These are phyloP conservation scores for Phylloscopus collybita DNA, from an alignment of 2,797 vertebrate species.

Conservation along the genomic window DNA sequence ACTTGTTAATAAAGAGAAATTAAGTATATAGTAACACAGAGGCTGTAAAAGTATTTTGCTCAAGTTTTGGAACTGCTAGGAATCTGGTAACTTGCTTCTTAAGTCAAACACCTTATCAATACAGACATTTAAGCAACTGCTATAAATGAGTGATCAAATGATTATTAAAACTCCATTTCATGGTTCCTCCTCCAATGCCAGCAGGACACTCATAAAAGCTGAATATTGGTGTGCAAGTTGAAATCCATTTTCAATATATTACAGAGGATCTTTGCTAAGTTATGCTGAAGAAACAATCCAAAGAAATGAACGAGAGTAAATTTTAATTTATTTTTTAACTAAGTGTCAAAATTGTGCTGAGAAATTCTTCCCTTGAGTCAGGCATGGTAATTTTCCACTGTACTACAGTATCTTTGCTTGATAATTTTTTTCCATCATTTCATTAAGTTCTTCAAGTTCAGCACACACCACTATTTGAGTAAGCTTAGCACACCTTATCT, in stretches of 20 bases:
- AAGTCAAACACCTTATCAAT: conserved; percentile 74
- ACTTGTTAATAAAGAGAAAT: conserved; percentile 11
- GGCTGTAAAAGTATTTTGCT: conserved; percentile 62
- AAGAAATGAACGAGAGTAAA: background rate
- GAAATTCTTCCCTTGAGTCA: conserved; percentile 43
- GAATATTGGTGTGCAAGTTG: background rate
- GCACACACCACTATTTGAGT: background rate
- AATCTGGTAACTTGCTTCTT: conserved; percentile 72
- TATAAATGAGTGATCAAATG: conserved; percentile 90
- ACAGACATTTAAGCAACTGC: conserved; percentile 81
- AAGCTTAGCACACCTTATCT: background rate
- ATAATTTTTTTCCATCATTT: background rate
- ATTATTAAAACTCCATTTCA: conserved; percentile 75
- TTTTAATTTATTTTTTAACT: conserved; percentile 42
- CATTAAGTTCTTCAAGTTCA: conserved; percentile 9
- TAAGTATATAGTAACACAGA: conserved; percentile 39
- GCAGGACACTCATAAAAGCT: conserved; percentile 34
- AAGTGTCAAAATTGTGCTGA: background rate
- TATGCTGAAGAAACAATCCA: conserved; percentile 36
- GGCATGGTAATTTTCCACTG: background rate
- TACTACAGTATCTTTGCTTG: background rate
- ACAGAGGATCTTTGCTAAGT: background rate
- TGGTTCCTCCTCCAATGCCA: conserved; percentile 53
- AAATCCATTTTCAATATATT: conserved; percentile 52
- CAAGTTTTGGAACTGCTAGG: conserved; percentile 67